phyloP scores from a whole-genome alignment of 1,140 invertebrate genomes.

The Aphelenchoides besseyi region DNA sequence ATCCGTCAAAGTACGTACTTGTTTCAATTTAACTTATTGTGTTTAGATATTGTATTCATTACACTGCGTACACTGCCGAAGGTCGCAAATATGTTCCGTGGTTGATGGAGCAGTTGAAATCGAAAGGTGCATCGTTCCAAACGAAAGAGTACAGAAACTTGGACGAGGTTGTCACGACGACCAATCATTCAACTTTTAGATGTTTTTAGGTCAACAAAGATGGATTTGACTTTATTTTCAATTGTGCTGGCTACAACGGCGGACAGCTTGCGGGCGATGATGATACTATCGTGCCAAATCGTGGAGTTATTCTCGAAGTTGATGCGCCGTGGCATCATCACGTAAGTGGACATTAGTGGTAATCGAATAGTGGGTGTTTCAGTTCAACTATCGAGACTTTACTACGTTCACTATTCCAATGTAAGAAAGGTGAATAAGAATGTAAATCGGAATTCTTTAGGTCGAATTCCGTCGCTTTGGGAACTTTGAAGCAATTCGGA shows the following conservation, averaged over 20 bases:
- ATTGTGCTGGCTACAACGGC: constrained; percentile 55
- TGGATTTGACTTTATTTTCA: constrained; percentile 48
- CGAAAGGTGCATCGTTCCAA: constrained; percentile 33
- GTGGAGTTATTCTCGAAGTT: constrained; percentile 52
- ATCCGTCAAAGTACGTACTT: constrained; percentile 35
- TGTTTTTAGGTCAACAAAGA: constrained; percentile 35
- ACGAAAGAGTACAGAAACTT: constrained; percentile 27
- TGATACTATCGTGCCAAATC: constrained; percentile 42
- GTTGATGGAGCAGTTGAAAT: constrained; percentile 40
- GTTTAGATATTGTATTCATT: constrained; percentile 55
- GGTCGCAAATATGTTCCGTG: constrained; percentile 55
- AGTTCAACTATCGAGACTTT: constrained; percentile 58
- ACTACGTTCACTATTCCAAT: constrained; percentile 57
- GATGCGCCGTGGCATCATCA: constrained; percentile 37
- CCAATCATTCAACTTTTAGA: no score
- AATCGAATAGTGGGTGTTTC: constrained; percentile 29
- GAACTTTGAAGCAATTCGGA: constrained; percentile 72
- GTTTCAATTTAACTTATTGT: background rate
- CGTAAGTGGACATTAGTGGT: constrained; percentile 14
- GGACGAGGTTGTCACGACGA: constrained; percentile 33
- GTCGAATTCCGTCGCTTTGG: constrained; percentile 60
- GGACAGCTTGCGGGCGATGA: constrained; percentile 51
- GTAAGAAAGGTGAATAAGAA: constrained; percentile 32
- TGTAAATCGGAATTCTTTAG: constrained; percentile 28
- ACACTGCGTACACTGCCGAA: constrained; percentile 56